Base-by-base conservation (phyloP, 2,888 invertebrate genomes). In the Coenonympha arcania region DNA sequence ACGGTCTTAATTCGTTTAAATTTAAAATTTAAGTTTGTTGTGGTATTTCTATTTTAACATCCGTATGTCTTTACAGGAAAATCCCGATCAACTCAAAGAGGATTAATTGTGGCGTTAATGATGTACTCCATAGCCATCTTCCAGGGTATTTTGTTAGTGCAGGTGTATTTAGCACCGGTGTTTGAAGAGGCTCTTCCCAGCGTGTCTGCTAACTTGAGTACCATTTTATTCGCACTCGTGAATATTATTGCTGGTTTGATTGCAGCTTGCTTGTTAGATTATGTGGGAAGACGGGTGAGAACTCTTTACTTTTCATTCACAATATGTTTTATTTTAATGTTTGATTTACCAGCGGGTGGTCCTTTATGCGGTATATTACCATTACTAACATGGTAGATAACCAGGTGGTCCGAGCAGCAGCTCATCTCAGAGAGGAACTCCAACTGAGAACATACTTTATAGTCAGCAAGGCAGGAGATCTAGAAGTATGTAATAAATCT, bases 141-240 rank as follows among this genome's bases (percentile, higher is more conserved):
- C 60, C 80, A 83, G 69, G 83, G 83, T 0, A 48, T 80, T 0
- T 62, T 76, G 0, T 72, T 73, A 0, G 60, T 82, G 1, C 77
- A 80, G 54, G 82, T 82, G n/a, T 83, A 79, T 53, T 78, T 81
- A 0, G 74, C 73, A 22, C 79, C 79, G 0, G 48, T 83, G n/a
- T 82, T 83, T 54, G 55, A 55, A 1, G 69, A 75, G 43, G 78
- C 78, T 0, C 62, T 79, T 0, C 80, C 81, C 0, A 62, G 45
- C 19, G 66, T 76, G 55, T 77, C 82, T 0, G 50, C 82, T 0
- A 76, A 71, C 1, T 28, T 79, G 1, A 67, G 74, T 51, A 71
- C 74, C 22, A 66, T 79, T 0, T 15, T 80, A 18, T 59, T 82
- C 1, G 79, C 76, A 4, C 49, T 73, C 0, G 47, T 71, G 1